Evolutionary conservation across 2,113 vertebrate genomes (phyloP).

Genomic region (Dromas ardeola): DNA sequence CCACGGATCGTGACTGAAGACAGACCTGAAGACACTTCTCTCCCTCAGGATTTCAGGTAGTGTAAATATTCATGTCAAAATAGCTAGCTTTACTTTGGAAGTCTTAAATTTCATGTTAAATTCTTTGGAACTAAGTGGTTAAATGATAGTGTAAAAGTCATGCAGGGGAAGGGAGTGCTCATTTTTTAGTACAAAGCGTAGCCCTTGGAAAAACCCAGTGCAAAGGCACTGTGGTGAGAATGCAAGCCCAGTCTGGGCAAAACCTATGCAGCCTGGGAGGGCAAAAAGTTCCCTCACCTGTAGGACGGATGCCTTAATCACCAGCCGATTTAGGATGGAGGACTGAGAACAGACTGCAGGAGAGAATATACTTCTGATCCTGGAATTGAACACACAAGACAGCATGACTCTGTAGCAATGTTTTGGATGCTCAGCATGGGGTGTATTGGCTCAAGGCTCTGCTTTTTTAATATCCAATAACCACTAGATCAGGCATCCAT

Average conservation of each 20-base stretch:
- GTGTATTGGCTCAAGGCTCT: background rate
- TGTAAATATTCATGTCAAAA: background rate
- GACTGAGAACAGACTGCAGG: background rate
- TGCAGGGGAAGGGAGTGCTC: background rate
- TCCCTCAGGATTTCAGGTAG: conserved; percentile 25
- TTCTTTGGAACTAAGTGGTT: background rate
- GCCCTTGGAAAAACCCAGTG: background rate
- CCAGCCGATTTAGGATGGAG: background rate
- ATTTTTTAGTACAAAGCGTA: background rate
- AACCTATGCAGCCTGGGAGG: background rate
- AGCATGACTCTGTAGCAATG: background rate
- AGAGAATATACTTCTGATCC: background rate
- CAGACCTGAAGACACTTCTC: background rate
- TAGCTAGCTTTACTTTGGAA: background rate
- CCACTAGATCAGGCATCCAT: background rate
- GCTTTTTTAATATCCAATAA: background rate
- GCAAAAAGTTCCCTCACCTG: background rate
- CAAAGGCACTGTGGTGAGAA: background rate
- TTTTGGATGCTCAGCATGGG: background rate
- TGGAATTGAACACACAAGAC: background rate
- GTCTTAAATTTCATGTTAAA: background rate
- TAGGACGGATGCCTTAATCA: background rate
- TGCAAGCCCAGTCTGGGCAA: background rate
- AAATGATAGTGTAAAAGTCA: background rate
- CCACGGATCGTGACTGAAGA: background rate